phyloP scores from a whole-genome alignment of 2,888 invertebrate species.

The Sialis lutaria region DNA sequence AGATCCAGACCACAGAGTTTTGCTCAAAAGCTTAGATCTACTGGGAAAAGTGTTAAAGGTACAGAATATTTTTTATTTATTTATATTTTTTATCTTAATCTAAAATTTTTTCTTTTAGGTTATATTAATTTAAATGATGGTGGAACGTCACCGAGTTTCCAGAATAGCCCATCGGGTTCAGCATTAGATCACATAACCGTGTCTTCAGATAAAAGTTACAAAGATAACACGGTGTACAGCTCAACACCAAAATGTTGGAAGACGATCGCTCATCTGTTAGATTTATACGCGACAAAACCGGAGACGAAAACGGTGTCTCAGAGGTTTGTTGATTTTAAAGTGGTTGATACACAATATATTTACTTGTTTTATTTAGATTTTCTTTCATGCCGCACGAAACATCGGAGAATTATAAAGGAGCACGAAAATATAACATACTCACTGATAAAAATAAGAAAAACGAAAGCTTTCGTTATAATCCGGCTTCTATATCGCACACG shows the following conservation, averaged over 20 bases:
- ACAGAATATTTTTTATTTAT: conserved; percentile 14
- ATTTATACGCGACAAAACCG: conserved; percentile 86
- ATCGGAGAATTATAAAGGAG: conserved; percentile 47
- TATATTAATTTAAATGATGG: conserved; percentile 70
- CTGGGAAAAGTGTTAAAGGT: conserved; percentile 68
- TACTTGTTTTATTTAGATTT: conserved; percentile 27
- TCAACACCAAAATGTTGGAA: conserved; percentile 79
- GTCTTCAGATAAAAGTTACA: conserved; percentile 29
- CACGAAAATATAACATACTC: conserved; percentile 36
- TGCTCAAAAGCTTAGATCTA: conserved; percentile 71
- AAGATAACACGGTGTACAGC: conserved; percentile 14
- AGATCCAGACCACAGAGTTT: conserved; percentile 65
- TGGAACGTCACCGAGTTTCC: conserved; percentile 48
- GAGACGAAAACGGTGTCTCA: conserved; percentile 85
- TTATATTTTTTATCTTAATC: background rate
- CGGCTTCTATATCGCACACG: conserved; percentile 15
- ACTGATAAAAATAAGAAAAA: conserved; percentile 19
- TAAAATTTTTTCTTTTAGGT: conserved; percentile 23
- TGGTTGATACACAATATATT: conserved; percentile 9
- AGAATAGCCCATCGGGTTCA: conserved; percentile 40
- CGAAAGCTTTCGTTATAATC: conserved; percentile 10
- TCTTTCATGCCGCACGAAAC: conserved; percentile 47
- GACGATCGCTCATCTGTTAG: conserved; percentile 80
- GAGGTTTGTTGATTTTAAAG: conserved; percentile 23
- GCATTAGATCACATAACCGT: conserved; percentile 33